A percentile compares a stretch with the other conserved stretches of the same genome.
These are phyloP conservation scores for Cranoglanis bouderius DNA, from an alignment of 2,113 vertebrate species.

Conservation along the genomic window DNA sequence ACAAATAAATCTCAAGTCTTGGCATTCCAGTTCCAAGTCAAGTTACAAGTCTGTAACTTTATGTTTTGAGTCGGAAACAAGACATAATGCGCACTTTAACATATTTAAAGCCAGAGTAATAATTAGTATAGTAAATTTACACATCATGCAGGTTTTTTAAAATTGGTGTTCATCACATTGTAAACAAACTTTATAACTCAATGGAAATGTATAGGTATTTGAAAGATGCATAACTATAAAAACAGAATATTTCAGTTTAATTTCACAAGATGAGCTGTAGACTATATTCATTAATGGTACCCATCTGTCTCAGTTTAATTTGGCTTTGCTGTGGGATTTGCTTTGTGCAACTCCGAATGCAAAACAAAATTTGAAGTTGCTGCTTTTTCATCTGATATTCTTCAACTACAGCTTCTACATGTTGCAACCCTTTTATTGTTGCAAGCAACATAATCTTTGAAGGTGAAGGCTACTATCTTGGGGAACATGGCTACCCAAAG, in stretches of 20 bases:
- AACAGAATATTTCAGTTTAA: too few species aligned
- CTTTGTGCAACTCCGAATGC: neutral
- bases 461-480: neutral
- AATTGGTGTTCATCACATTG: neutral
- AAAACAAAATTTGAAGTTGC: neutral
- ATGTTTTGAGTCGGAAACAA: neutral
- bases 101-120: neutral
- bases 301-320: neutral
- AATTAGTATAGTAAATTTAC: neutral
- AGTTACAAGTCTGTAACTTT: neutral
- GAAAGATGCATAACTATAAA: neutral
- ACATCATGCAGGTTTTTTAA: neutral
- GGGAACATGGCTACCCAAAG: neutral
- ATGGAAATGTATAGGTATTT: neutral
- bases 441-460: neutral
- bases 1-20: neutral
- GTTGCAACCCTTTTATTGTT: neutral
- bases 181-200: neutral
- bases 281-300: neutral
- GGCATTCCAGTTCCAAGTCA: neutral
- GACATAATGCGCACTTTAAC: neutral
- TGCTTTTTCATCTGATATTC: neutral
- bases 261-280: neutral
- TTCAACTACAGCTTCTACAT: neutral
- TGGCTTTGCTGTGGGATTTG: neutral